These are phyloP conservation scores for Eriosoma lanigerum DNA, from an alignment of 1,140 invertebrate genomes.

Conservation along the genomic window DNA sequence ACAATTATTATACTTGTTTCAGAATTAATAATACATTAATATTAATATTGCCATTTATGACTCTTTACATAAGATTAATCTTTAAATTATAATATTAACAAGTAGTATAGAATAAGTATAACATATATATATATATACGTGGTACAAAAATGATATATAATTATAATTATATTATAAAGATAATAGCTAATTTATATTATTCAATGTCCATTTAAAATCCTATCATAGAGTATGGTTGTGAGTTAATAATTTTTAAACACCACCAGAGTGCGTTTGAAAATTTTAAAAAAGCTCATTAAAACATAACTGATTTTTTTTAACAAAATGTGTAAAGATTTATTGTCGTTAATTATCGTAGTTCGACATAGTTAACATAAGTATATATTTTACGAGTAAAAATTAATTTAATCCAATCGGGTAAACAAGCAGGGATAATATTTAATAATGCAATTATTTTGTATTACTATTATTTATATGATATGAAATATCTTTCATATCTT, in stretches of 20 bases:
- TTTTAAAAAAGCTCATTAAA: background rate
- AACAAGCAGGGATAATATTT: conserved; percentile 19
- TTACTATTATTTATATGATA: background rate
- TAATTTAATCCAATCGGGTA: conserved; percentile 1
- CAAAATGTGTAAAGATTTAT: background rate
- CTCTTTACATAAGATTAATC: background rate
- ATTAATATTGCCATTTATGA: background rate
- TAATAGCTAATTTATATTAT: too few species aligned
- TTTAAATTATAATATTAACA: background rate
- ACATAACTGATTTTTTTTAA: background rate
- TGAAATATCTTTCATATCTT: too few species aligned
- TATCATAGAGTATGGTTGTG: background rate
- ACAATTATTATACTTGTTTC: background rate
- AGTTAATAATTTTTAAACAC: background rate
- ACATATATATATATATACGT: too few species aligned
- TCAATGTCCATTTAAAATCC: background rate
- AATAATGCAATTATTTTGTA: background rate
- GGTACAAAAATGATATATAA: too few species aligned
- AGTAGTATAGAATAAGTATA: too few species aligned
- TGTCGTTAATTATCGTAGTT: background rate
- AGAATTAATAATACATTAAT: background rate
- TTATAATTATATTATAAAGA: too few species aligned
- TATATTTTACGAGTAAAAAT: background rate
- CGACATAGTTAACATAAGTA: too few species aligned
- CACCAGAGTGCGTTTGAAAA: too few species aligned